Base-by-base conservation (phyloP, 2,113 vertebrate genomes). In the Myotis lucifugus region DNA sequence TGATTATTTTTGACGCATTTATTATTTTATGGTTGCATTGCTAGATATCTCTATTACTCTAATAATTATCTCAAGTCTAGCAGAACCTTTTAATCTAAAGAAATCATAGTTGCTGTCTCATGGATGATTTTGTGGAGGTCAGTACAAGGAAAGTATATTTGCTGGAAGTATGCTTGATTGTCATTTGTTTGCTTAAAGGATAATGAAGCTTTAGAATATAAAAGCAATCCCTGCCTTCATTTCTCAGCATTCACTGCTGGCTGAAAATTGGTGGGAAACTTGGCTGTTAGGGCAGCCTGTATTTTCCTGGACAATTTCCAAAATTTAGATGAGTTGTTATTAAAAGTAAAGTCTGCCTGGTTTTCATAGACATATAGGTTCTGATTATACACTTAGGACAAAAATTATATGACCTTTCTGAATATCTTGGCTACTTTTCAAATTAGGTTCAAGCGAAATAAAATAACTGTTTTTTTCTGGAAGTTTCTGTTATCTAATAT, bases 1-100 rank as follows among this genome's bases (percentile, higher is more conserved):
- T 76, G 70, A 93, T 67, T 70, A 78, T 85, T 85, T 85, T 90
- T 96, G 93, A 94, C 52, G 66, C 14, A 29, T 88, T 93, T 93
- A 59, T 93, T 88, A 92, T 90, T 96, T 96, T 88, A 74, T 91
- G 42, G 77, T 93, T 88, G 42, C 37, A 50, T 52, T 70, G 61
- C 21, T 66, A 95, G 92, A 83, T 95, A 79, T 79, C 42, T 96
- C 76, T 74, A 93, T 93, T 92, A 88, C 48, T 85, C 54, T 82
- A 74, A 42, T 95, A 97, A 96, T 97, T 97, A 95, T 92, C 83
- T 96, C 85, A 93, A 94, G 86, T 88, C 72, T 93, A 94, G 73
- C 82, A 96, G 95, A 97, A 90, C 73, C 70, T 94, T 96, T 90
- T 88, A 93, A 94, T 97, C 70, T 89, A 79, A 95, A 87, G 25